Conservation (phyloP, 2,797 vertebrate species). For the Borostomias antarcticus region DNA sequence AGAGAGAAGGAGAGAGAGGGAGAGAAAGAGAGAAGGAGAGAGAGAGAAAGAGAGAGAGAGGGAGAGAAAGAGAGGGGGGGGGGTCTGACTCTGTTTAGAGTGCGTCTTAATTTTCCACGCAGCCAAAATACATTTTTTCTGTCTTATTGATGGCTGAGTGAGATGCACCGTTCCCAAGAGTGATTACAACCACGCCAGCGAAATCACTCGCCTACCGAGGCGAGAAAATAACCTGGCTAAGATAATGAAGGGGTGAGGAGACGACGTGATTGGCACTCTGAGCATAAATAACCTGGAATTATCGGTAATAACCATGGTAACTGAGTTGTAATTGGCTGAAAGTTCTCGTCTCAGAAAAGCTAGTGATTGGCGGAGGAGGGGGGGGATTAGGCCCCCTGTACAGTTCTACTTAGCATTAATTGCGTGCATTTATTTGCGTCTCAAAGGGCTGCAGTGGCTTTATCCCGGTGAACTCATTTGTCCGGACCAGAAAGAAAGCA, state of each 20-base stretch:
- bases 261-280: slow-evolving; percentile 70
- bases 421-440: slow-evolving; percentile 58
- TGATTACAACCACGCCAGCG: slow-evolving; percentile 60
- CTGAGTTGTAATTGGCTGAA: slow-evolving; percentile 70
- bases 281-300: slow-evolving; percentile 79
- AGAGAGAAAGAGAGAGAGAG: slow-evolving; percentile 9
- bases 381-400: slow-evolving; percentile 48
- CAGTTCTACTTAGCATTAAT: slow-evolving; percentile 62
- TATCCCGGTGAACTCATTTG: slow-evolving; percentile 25
- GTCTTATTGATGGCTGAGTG: slow-evolving; percentile 21
- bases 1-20: slow-evolving; percentile 15
- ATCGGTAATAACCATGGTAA: slow-evolving; percentile 79
- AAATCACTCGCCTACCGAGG: slow-evolving; percentile 53
- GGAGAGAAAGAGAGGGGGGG: slow-evolving; percentile 13
- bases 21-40: slow-evolving; percentile 8
- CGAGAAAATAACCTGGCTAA: slow-evolving; percentile 65
- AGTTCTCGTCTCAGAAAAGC: slow-evolving; percentile 59
- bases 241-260: slow-evolving; percentile 73
- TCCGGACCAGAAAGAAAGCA: slow-evolving; percentile 46
- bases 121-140: not conserved
- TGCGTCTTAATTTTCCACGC: too few species aligned
- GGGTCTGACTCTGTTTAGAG: too few species aligned
- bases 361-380: slow-evolving; percentile 23
- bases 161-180: slow-evolving; percentile 32
- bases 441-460: slow-evolving; percentile 45